These are phyloP conservation scores for Ornithoptera alexandrae DNA, from an alignment of 2,888 invertebrate species.

Conservation along the genomic window DNA sequence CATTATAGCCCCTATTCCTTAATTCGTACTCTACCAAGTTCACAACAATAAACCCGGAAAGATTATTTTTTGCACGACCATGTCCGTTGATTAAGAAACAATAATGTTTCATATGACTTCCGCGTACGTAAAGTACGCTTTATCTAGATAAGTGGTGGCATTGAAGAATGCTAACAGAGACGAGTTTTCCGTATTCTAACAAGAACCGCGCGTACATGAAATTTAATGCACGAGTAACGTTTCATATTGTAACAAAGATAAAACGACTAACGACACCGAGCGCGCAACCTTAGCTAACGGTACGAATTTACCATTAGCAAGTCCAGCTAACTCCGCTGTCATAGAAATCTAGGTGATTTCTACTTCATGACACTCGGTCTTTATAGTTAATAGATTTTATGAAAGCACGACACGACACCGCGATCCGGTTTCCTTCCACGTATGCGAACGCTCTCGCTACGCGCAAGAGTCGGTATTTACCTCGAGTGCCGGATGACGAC, in stretches of 20 bases:
- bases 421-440: slow-evolving; percentile 70
- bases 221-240: slow-evolving; percentile 17
- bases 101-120: slow-evolving; percentile 60
- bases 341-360: slow-evolving; percentile 47
- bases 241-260: slow-evolving; percentile 19
- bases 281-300: slow-evolving; percentile 67
- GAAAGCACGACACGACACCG: slow-evolving; percentile 54
- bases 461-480: slow-evolving; percentile 69
- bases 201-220: slow-evolving; percentile 25
- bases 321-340: slow-evolving; percentile 46
- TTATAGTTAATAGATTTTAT: slow-evolving; percentile 46
- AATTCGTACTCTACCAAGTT: not conserved
- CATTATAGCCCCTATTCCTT: not conserved
- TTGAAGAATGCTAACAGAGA: slow-evolving; percentile 62
- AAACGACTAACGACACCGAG: slow-evolving; percentile 28
- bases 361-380: slow-evolving; percentile 41
- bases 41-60: not conserved
- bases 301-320: slow-evolving; percentile 52
- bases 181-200: slow-evolving; percentile 55
- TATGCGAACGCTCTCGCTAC: slow-evolving; percentile 61
- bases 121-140: slow-evolving; percentile 66
- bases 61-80: slow-evolving; percentile 44
- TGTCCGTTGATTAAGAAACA: slow-evolving; percentile 58
- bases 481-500: slow-evolving; percentile 64
- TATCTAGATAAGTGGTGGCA: slow-evolving; percentile 65